Percentiles rank a stretch among this genome's conserved stretches.
phyloP scores from a whole-genome alignment of 1,140 invertebrate genomes.

The Drosophila biarmipes region DNA sequence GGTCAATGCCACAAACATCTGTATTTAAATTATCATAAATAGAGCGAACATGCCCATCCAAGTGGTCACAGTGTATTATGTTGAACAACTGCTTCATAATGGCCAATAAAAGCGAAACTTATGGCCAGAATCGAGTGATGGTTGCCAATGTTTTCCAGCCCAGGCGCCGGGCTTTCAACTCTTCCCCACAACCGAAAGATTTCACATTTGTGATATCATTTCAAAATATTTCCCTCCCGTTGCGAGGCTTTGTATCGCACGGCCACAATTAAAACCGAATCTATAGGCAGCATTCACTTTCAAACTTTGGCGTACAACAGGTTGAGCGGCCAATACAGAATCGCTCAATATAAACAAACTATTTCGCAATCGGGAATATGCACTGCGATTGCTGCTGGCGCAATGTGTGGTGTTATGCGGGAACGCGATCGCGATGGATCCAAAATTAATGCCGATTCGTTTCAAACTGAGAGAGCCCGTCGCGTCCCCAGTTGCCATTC shows the following conservation, averaged over 20 bases:
- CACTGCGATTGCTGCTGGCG: conserved; percentile 15
- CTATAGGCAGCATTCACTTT: conserved; percentile 24
- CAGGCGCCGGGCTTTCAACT: conserved; percentile 20
- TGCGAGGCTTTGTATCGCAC: conserved; percentile 9
- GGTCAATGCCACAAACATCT: conserved; percentile 67
- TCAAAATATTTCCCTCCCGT: conserved; percentile 29
- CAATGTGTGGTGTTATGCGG: conserved; percentile 21
- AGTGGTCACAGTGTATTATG: conserved; percentile 65
- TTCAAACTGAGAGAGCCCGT: conserved; percentile 21
- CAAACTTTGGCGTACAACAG: conserved; percentile 46
- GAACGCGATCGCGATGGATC: conserved; percentile 9
- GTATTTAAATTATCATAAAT: conserved; percentile 63
- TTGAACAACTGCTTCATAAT: conserved; percentile 59
- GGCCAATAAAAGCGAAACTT: conserved; percentile 25
- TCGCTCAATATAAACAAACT: conserved; percentile 72
- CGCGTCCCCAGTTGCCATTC: conserved; percentile 51
- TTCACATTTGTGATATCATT: conserved; percentile 33
- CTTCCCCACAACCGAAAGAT: not conserved
- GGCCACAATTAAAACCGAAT: conserved; percentile 17
- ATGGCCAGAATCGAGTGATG: conserved; percentile 19
- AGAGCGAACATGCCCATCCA: conserved; percentile 42
- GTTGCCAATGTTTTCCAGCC: conserved; percentile 11
- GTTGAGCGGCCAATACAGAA: conserved; percentile 46
- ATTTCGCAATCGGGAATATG: conserved; percentile 70
- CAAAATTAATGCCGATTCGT: conserved; percentile 28